These are phyloP conservation scores for Cheilosia scutellata DNA, from an alignment of 2,888 invertebrate species.

Conservation along the genomic window DNA sequence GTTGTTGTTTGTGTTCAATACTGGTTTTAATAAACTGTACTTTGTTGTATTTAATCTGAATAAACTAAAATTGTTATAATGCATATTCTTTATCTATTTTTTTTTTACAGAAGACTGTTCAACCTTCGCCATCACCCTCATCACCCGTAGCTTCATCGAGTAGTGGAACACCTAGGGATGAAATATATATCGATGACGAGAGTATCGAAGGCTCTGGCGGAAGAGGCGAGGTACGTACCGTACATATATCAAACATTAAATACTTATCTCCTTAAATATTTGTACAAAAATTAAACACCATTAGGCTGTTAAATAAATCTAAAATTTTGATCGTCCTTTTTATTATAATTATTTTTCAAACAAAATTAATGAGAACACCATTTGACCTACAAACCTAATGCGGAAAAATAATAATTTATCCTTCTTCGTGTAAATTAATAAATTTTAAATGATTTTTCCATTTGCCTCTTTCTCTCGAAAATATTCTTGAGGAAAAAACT, in stretches of 20 bases:
- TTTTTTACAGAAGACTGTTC: conserved; percentile 81
- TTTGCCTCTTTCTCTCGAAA: conserved; percentile 13
- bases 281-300: not conserved
- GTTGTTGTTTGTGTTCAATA: no score
- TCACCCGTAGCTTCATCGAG: conserved; percentile 77
- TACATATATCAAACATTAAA: not conserved
- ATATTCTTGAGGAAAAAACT: conserved; percentile 24
- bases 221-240: conserved; percentile 88
- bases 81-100: conserved; percentile 25
- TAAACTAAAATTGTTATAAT: conserved; percentile 10
- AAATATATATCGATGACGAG: conserved; percentile 91
- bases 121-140: conserved; percentile 80
- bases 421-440: conserved; percentile 62
- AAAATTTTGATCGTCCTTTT: not conserved
- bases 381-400: conserved; percentile 58
- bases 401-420: conserved; percentile 37
- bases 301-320: not conserved
- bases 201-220: conserved; percentile 89
- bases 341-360: conserved; percentile 27
- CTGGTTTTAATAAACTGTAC: no score
- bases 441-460: conserved; percentile 62
- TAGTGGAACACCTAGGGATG: conserved; percentile 82
- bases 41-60: not conserved
- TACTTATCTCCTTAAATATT: conserved; percentile 2
- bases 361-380: conserved; percentile 38